A percentile compares a stretch with the other conserved stretches of the same genome.
phyloP scores from a whole-genome alignment of 2,113 vertebrate species.

The Shinisaurus crocodilurus region DNA sequence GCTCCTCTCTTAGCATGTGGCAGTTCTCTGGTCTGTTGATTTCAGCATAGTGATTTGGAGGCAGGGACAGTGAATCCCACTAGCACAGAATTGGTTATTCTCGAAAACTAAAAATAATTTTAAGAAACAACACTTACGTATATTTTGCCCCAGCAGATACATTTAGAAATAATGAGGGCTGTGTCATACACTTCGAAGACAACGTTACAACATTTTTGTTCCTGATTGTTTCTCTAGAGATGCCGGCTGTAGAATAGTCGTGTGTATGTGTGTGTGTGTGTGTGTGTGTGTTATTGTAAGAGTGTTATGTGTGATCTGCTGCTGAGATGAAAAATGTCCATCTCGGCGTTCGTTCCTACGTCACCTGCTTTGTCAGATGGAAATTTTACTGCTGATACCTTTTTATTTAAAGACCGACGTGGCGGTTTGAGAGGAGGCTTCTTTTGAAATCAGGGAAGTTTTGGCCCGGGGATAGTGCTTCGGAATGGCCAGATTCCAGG shows the following conservation, averaged over 20 bases:
- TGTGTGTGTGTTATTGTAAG: slow-evolving; percentile 1
- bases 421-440: not conserved
- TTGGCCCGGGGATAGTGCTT: not conserved
- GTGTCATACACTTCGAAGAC: slow-evolving; percentile 30
- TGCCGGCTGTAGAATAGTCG: slow-evolving; percentile 44
- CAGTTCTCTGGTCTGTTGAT: not conserved
- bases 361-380: not conserved
- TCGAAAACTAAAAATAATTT: not conserved
- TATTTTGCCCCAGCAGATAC: slow-evolving; percentile 28
- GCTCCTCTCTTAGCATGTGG: not conserved
- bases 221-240: slow-evolving; percentile 60
- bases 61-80: too few relatives aligned
- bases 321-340: slow-evolving; percentile 47
- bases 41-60: not conserved
- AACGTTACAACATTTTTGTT: slow-evolving; percentile 37
- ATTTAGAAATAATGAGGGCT: slow-evolving; percentile 24
- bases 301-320: slow-evolving; percentile 59
- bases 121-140: rapidly evolving
- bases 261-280: slow-evolving; percentile 22
- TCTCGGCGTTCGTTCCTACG: slow-evolving; percentile 26
- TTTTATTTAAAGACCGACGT: not conserved
- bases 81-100: not conserved
- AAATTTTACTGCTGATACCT: not conserved
- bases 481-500: too few relatives aligned
- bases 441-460: not conserved